Evolutionary conservation across 2,888 invertebrate species (phyloP).

Genomic region (Pheosia tremula): DNA sequence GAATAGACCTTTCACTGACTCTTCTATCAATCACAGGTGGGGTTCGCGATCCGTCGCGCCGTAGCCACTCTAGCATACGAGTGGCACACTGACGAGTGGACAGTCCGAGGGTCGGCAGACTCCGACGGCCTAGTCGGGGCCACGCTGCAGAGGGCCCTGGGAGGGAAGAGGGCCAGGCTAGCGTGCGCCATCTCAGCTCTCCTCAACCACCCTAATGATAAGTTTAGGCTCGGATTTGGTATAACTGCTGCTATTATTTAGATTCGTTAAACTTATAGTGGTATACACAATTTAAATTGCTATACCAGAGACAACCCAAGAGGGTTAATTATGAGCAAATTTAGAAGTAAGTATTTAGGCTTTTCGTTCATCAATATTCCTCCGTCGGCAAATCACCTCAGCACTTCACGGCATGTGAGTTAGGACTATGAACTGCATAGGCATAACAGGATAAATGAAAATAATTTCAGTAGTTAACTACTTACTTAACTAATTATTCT

Average conservation of each 20-base stretch:
- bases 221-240: slow-evolving; percentile 76
- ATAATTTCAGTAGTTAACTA: too few species aligned
- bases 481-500: too few species aligned
- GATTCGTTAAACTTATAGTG: slow-evolving; percentile 1
- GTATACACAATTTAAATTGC: background rate
- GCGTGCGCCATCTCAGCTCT: slow-evolving; percentile 74
- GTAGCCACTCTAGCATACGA: slow-evolving; percentile 75
- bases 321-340: too few species aligned
- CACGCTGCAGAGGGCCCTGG: slow-evolving; percentile 69
- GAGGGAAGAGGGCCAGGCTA: slow-evolving; percentile 65
- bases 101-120: slow-evolving; percentile 70
- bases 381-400: too few species aligned
- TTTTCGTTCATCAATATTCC: too few species aligned
- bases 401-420: too few species aligned
- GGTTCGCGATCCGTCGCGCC: slow-evolving; percentile 67
- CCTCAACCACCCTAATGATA: slow-evolving; percentile 79
- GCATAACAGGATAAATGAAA: too few species aligned
- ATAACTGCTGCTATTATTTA: slow-evolving; percentile 69
- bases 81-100: slow-evolving; percentile 71
- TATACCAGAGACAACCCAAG: background rate
- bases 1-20: background rate
- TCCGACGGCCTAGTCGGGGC: slow-evolving; percentile 78
- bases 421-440: too few species aligned
- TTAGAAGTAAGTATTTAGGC: too few species aligned
- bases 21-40: slow-evolving; percentile 52